Percentiles rank a stretch among this genome's conserved stretches.
These are phyloP conservation scores for Eremobia ochroleuca DNA, from an alignment of 2,888 invertebrate species.

Conservation along the genomic window DNA sequence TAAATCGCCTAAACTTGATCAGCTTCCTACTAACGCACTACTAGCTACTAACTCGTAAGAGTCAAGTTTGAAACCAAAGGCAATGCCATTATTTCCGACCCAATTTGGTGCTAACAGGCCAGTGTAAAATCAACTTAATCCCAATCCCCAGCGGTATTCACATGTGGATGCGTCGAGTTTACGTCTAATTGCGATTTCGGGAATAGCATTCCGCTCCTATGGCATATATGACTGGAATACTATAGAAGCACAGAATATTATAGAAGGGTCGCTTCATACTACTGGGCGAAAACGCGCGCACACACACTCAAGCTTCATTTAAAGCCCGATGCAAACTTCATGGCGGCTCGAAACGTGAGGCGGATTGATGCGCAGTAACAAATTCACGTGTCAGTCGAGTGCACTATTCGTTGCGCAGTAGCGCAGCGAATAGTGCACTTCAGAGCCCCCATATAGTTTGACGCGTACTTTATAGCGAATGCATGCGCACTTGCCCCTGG, in stretches of 20 bases:
- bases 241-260: conserved; percentile 3
- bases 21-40: conserved; percentile 2
- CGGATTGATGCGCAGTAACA: background rate
- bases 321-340: background rate
- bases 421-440: background rate
- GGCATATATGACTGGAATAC: conserved; percentile 23
- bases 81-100: conserved; percentile 11
- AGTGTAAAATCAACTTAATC: conserved; percentile 41
- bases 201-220: conserved; percentile 38
- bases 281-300: background rate
- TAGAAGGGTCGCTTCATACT: background rate
- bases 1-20: background rate
- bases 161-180: conserved; percentile 58
- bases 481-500: background rate
- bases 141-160: conserved; percentile 45
- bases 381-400: background rate
- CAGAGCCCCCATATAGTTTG: background rate
- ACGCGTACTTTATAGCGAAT: background rate
- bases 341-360: background rate
- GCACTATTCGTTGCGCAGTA: too few species aligned
- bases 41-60: background rate
- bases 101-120: conserved; percentile 46
- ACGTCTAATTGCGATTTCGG: conserved; percentile 66
- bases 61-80: conserved; percentile 9
- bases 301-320: background rate